Evolutionary conservation across 1,140 invertebrate genomes (phyloP), one percentile per base, ranked within the genome.

Genomic region (Solenopsis invicta): DNA sequence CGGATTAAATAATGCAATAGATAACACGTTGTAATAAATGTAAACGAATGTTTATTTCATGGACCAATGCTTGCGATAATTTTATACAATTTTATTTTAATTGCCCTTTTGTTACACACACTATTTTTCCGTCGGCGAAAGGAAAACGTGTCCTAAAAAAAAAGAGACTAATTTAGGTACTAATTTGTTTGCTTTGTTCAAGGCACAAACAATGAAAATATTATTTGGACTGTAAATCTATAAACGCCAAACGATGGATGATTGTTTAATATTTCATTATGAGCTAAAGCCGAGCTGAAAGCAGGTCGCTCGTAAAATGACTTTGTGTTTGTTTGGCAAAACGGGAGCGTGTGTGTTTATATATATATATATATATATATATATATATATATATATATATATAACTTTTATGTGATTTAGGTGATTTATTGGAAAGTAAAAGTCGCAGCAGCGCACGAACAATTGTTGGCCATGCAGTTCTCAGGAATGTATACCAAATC

Each of bases 221-320:
- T 64, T 45, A 81, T 81, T 56, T 71, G 13, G 24, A 16, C 12
- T 67, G 10, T 56, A 54, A 41, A 45, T 45, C 34, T 69, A 62
- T 62, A 48, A 77, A 64, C 18, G 16, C 50, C 59, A 21, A 64
- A 62, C 34, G n/a, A 71, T 16, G 12, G 1, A 59, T 71, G 16
- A 56, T 69, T 29, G 50, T 45, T 71, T 24, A 84, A 84, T 75
- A 84, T 84, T 84, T 84, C 18, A 74, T 84, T 62, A 50, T 16
- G 13, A 41, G 13, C 2, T n/a, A 18, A 84, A 41, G 41, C 3
- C 41, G 41, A 41, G 41, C 41, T 8, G 41, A 41, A 84, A 75
- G n/a, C 56, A 61, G 41, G 29, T 75, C 24, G 13, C 50, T 62
- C 41, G 41, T 61, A 75, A 75, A 62, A 74, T 34, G 4, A 62